Evolutionary conservation across 2,888 invertebrate genomes (phyloP), one percentile per base, ranked within the genome.

Genomic region (Syritta pipiens): DNA sequence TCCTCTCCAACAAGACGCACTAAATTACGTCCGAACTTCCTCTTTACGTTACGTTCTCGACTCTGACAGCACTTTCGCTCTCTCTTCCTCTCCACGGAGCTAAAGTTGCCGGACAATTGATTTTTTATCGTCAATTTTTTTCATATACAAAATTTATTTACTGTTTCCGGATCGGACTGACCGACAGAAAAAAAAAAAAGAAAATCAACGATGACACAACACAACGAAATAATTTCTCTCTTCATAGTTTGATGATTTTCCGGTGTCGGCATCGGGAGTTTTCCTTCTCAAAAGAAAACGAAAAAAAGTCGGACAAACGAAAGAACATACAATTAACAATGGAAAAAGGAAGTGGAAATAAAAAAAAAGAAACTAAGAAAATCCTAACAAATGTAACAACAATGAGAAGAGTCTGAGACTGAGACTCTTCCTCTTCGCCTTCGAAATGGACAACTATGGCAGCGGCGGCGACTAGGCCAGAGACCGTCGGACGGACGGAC

Each of bases 91-190:
- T n/a, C 7, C 17, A 57, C 32, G 26, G 40, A 28, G 10, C 30
- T 28, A 57, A 48, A 48, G 26, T 59, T 60, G 71, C 62, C 26
- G 55, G 74, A 74, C 67, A 57, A 62, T 74, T 74, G 74, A 68
- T 74, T 79, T 79, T 79, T 62, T 79, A 74, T 57, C 49, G 37
- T 57, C 24, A 28, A 28, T 79, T 62, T 67, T 67, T 79, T 57
- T 42, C 49, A 74, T 60, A 79, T 46, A 67, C 74, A 79, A 74
- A 79, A 79, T 79, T 74, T 79, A 79, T 79, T 79, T 72, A 79
- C 79, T 49, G 67, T 62, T 79, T 79, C 79, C 79, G 79, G 79
- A 79, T 79, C 79, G 67, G 53, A 35, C 76, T 76, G 76, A 63
- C 76, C 76, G 69, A 76, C 76, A 63, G 55, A 62, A 51, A 35